phyloP scores from a whole-genome alignment of 2,888 invertebrate genomes.

The Melangyna quadrimaculata region DNA sequence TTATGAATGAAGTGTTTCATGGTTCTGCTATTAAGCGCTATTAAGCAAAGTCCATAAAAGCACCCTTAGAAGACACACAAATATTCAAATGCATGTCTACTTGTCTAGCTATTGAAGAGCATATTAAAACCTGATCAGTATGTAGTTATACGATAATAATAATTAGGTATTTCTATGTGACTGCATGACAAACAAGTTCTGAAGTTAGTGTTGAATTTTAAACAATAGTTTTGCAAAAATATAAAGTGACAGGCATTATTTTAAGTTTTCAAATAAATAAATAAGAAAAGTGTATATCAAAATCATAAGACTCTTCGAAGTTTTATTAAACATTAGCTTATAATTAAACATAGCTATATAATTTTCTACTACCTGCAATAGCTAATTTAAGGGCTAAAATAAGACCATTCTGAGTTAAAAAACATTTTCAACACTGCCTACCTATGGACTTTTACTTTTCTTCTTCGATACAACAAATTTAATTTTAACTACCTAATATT shows the following conservation, averaged over 20 bases:
- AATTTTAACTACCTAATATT: conserved; percentile 40
- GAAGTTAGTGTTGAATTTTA: background rate
- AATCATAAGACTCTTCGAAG: too few species aligned
- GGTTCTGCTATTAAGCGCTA: too few species aligned
- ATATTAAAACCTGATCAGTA: background rate
- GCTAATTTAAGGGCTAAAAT: too few species aligned
- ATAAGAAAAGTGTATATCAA: too few species aligned
- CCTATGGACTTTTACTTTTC: background rate
- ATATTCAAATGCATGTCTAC: background rate
- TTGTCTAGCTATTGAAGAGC: background rate
- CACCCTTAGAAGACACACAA: background rate
- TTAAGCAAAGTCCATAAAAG: background rate
- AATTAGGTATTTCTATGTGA: background rate
- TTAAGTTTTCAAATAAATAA: too few species aligned
- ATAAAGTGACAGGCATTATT: too few species aligned
- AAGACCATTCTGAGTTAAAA: background rate
- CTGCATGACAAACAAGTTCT: background rate
- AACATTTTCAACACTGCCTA: background rate
- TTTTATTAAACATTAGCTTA: too few species aligned
- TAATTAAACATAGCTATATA: too few species aligned
- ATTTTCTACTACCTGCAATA: too few species aligned
- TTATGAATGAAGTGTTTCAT: background rate
- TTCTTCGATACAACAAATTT: background rate
- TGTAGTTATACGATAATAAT: too few species aligned
- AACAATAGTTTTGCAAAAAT: background rate